Evolutionary conservation across 1,140 invertebrate species (phyloP).

Genomic region (Diorhabda elongata): DNA sequence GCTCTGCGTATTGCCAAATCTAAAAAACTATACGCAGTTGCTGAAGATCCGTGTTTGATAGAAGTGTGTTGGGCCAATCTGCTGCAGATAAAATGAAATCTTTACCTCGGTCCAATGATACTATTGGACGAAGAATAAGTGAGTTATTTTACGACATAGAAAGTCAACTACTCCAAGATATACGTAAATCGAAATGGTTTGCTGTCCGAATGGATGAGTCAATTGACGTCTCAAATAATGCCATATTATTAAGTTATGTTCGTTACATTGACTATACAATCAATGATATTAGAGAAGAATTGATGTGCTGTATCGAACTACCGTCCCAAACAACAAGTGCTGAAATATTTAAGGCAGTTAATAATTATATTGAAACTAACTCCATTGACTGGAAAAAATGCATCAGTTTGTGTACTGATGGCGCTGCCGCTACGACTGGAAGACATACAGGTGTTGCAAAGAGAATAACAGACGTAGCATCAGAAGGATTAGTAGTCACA

Average conservation of each 20-base stretch:
- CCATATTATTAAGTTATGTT: slow-evolving; percentile 23
- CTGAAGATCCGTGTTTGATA: slow-evolving; percentile 16
- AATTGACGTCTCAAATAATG: background rate
- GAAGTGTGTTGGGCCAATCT: slow-evolving; percentile 14
- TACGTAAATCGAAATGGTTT: too few species aligned
- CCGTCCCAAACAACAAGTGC: too few species aligned
- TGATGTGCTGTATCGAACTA: too few species aligned
- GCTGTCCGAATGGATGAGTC: too few species aligned
- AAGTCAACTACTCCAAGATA: background rate
- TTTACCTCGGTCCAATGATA: slow-evolving; percentile 26
- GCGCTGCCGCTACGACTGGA: slow-evolving; percentile 27
- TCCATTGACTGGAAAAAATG: too few species aligned
- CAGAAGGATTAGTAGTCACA: background rate
- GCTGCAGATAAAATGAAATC: slow-evolving; percentile 21
- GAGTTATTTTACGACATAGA: slow-evolving; percentile 16
- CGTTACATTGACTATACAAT: slow-evolving; percentile 19
- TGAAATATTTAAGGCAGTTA: too few species aligned
- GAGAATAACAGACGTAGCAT: too few species aligned
- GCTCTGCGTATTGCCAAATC: slow-evolving; percentile 23
- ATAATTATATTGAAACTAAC: too few species aligned
- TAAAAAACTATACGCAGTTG: slow-evolving; percentile 16
- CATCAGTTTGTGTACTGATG: too few species aligned
- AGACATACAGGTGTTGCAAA: slow-evolving; percentile 8
- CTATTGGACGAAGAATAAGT: slow-evolving; percentile 23
- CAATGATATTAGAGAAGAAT: slow-evolving; percentile 23